Base-by-base conservation (phyloP, 2,888 invertebrate species). In the Nysson spinosus region DNA sequence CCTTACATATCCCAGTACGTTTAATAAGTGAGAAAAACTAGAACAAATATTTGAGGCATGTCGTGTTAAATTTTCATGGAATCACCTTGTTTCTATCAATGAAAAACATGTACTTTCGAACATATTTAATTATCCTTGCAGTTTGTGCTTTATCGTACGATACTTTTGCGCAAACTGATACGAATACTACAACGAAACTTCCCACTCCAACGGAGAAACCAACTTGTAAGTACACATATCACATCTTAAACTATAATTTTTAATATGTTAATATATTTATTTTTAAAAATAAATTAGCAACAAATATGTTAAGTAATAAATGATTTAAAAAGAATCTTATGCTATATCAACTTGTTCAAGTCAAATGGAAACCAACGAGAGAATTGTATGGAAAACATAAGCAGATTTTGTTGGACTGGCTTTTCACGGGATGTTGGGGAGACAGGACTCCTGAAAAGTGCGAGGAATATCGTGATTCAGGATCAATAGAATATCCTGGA, bases 401-500 rank as follows among this genome's bases (percentile, higher is more conserved):
- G 6, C 4, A 52, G 11, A 17, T 28, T 37, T 46, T 72, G 6
- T 44, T 56, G 40, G 35, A 69, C 16, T 73, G 69, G 56, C 35
- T 72, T 11, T 37, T 73, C 17, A 51, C 28, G 22, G 73, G 66
- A 37, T 69, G 61, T 44, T 65, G 43, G 54, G 9, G 19, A 12
- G 30, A 34, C 20, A 12, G 50, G 12, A 7, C 6, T 11, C 32
- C 14, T n/a, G 40, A 1, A 24, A 28, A 16, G 17, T 60, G 51
- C 22, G 3, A 12, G 22, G 19, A 7, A 3, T 40, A 46, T 30
- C 30, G 7, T 11, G 11, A 39, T 9, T 24, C 17, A 32, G 34
- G 9, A 3, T 14, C 22, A 1, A 32, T 14, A 12, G 78, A 81
- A 49, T 80, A 81, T 61, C 70, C 77, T 30, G 75, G 71, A 26